Percentiles rank a stretch among this genome's conserved stretches.
phyloP scores from a whole-genome alignment of 2,113 vertebrate species.

The Urocitellus parryii region DNA sequence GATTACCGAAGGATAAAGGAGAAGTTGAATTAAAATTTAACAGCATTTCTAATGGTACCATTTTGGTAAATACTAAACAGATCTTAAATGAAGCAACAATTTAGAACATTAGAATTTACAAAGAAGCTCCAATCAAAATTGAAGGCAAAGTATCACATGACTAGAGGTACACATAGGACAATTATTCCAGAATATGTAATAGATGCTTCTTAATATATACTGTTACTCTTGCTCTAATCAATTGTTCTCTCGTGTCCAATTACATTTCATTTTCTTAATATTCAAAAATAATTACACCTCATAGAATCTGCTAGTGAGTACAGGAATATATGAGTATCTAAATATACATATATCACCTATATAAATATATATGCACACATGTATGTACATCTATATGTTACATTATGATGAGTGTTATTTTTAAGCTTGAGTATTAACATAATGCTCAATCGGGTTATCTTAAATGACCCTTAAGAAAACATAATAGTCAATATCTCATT shows the following conservation, averaged over 20 bases:
- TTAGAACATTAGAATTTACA: slow-evolving; percentile 91
- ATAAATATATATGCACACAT: not conserved
- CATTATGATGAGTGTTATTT: not conserved
- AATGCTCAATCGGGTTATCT: not conserved
- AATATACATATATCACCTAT: not conserved
- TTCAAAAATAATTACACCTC: slow-evolving; percentile 4
- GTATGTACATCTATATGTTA: not conserved
- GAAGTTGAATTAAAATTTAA: slow-evolving; percentile 94
- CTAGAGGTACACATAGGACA: slow-evolving; percentile 90
- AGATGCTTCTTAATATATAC: slow-evolving; percentile 40
- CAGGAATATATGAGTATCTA: not conserved
- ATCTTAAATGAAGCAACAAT: slow-evolving; percentile 92
- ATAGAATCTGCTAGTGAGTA: not conserved
- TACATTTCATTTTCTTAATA: slow-evolving; percentile 64
- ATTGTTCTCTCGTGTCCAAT: slow-evolving; percentile 26
- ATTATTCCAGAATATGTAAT: slow-evolving; percentile 86
- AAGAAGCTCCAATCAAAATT: slow-evolving; percentile 93
- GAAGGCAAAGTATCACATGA: slow-evolving; percentile 93
- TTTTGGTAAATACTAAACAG: slow-evolving; percentile 93
- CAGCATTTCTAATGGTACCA: slow-evolving; percentile 92
- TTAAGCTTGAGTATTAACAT: slow-evolving; percentile 31
- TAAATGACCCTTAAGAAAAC: slow-evolving; percentile 14
- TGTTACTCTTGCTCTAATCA: slow-evolving; percentile 35
- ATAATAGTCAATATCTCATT: not conserved
- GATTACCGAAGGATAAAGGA: slow-evolving; percentile 93